Evolutionary conservation across 2,113 vertebrate species (phyloP).

Genomic region (Pachypanchax playfairii): DNA sequence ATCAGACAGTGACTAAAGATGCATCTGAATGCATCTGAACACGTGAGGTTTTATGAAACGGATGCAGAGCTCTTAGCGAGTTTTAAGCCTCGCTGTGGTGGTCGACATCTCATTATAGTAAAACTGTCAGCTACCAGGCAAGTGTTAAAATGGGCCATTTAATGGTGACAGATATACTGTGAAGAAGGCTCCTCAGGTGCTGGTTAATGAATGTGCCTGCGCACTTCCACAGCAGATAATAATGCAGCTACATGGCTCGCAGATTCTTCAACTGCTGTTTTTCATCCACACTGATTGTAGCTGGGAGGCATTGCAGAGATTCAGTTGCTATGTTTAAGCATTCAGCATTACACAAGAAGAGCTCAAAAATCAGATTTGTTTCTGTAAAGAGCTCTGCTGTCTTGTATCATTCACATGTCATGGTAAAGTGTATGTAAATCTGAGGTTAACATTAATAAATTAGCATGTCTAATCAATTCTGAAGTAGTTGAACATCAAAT

Average conservation of each 20-base stretch:
- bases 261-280: constrained; percentile 10
- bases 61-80: neutral
- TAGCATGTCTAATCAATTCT: neutral
- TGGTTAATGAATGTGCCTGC: neutral
- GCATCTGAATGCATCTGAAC: neutral
- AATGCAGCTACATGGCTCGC: constrained; percentile 12
- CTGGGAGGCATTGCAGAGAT: neutral
- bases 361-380: neutral
- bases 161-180: constrained; percentile 5
- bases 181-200: constrained; percentile 5
- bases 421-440: neutral
- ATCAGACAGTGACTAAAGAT: neutral
- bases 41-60: neutral
- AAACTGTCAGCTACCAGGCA: neutral
- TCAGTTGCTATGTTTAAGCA: constrained; percentile 4
- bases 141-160: constrained; percentile 10
- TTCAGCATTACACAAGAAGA: neutral
- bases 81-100: neutral
- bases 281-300: neutral
- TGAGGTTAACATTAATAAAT: neutral
- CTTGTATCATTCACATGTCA: neutral
- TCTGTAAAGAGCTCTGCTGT: neutral
- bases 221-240: constrained; percentile 11
- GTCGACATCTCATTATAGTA: neutral
- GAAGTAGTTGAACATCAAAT: neutral